These are phyloP conservation scores for Gulo gulo DNA, from an alignment of 2,113 vertebrate species.

Conservation along the genomic window DNA sequence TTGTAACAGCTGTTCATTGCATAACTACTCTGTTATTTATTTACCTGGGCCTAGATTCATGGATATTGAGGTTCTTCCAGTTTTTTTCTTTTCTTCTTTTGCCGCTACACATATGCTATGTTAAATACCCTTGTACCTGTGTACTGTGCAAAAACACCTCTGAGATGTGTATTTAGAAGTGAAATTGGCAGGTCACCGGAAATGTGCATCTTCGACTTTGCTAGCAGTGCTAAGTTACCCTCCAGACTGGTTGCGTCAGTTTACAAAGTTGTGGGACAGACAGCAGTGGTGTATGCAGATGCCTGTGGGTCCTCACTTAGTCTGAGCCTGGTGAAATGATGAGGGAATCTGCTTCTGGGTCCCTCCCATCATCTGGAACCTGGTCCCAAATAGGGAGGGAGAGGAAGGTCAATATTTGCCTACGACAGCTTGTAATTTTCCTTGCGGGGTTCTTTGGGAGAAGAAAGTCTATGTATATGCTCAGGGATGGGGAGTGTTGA, in stretches of 20 bases:
- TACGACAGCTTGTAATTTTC: slow-evolving; percentile 15
- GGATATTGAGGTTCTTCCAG: neutral
- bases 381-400: neutral
- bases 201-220: neutral
- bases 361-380: neutral
- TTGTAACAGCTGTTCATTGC: neutral
- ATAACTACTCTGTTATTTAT: neutral
- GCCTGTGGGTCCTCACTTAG: neutral
- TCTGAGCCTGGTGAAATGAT: neutral
- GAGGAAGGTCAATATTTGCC: neutral
- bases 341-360: neutral
- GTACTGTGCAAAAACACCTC: neutral
- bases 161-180: neutral
- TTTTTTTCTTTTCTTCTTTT: neutral
- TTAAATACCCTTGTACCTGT: neutral
- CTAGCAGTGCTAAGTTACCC: neutral
- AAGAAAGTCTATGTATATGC: neutral
- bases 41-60: neutral
- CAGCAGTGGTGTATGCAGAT: neutral
- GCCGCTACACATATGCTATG: neutral
- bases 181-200: neutral
- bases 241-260: neutral
- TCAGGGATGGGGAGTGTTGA: neutral
- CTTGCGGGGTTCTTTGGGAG: neutral
- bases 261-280: neutral